Evolutionary conservation across 2,113 vertebrate genomes (phyloP).

Genomic region (Tragelaphus scriptus): DNA sequence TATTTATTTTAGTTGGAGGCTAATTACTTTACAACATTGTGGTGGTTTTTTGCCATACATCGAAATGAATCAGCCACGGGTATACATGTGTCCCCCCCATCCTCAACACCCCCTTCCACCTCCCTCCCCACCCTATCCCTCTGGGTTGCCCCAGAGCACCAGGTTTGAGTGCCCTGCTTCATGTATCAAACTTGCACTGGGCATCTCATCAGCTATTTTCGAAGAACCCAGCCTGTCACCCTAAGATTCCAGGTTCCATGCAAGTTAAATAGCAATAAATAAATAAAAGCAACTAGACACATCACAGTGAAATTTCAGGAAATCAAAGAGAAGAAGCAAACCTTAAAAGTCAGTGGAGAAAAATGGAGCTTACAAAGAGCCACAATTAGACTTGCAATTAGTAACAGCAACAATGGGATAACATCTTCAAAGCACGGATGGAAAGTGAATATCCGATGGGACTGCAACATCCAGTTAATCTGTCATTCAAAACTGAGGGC

Average conservation of each 20-base stretch:
- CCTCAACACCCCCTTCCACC: background rate
- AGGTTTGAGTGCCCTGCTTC: background rate
- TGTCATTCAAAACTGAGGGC: background rate
- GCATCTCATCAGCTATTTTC: background rate
- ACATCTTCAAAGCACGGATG: background rate
- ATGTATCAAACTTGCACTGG: background rate
- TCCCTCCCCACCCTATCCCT: background rate
- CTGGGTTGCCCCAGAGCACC: background rate
- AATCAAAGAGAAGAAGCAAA: background rate
- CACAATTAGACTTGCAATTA: background rate
- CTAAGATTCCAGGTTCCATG: background rate
- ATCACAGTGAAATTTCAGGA: background rate
- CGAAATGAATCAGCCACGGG: background rate
- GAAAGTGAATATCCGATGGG: background rate
- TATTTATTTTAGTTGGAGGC: background rate
- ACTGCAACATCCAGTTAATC: background rate
- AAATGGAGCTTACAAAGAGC: background rate
- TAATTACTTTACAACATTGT: background rate
- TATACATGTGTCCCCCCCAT: background rate
- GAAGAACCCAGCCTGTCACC: background rate
- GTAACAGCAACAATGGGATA: background rate
- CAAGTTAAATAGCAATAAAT: background rate
- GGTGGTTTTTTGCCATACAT: background rate
- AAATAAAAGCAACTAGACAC: background rate
- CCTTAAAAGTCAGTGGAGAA: background rate